A percentile compares a stretch with the other conserved stretches of the same genome.
Evolutionary conservation across 2,888 invertebrate species (phyloP).

Genomic region (Neelides folsomi): DNA sequence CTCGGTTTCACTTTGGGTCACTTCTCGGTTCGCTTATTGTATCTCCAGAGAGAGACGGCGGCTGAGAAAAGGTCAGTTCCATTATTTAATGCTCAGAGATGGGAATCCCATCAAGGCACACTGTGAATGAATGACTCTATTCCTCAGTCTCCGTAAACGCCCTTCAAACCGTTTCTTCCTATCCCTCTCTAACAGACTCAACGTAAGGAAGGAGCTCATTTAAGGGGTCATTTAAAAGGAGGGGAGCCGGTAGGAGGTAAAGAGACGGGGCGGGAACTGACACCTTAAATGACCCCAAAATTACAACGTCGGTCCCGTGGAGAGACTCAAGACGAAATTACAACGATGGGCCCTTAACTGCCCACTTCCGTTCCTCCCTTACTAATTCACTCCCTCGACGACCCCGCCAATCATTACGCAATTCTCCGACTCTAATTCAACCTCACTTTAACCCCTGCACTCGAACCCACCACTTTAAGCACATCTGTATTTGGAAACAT

Average conservation of each 20-base stretch:
- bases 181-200: too few relatives aligned
- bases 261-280: constrained; percentile 29
- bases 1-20: too few relatives aligned
- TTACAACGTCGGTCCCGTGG: constrained; percentile 15
- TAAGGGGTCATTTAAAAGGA: neutral
- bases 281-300: constrained; percentile 33
- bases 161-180: too few relatives aligned
- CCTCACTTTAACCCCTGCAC: too few relatives aligned
- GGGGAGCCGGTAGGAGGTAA: neutral
- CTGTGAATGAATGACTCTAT: constrained; percentile 2
- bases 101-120: neutral
- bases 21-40: too few relatives aligned
- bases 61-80: too few relatives aligned
- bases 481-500: too few relatives aligned
- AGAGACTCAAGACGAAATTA: constrained; percentile 16
- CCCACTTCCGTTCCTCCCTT: constrained; percentile 30
- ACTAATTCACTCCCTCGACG: constrained; percentile 18
- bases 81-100: too few relatives aligned
- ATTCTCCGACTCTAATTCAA: neutral
- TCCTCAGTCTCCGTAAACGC: neutral
- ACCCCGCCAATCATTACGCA: neutral
- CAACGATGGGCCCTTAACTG: constrained; percentile 18
- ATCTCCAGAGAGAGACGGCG: too few relatives aligned
- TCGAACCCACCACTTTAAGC: too few relatives aligned
- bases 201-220: too few relatives aligned